A percentile compares a stretch with the other conserved stretches of the same genome.
Evolutionary conservation across 2,888 invertebrate genomes (phyloP).

Genomic region (Apodemia mormo): DNA sequence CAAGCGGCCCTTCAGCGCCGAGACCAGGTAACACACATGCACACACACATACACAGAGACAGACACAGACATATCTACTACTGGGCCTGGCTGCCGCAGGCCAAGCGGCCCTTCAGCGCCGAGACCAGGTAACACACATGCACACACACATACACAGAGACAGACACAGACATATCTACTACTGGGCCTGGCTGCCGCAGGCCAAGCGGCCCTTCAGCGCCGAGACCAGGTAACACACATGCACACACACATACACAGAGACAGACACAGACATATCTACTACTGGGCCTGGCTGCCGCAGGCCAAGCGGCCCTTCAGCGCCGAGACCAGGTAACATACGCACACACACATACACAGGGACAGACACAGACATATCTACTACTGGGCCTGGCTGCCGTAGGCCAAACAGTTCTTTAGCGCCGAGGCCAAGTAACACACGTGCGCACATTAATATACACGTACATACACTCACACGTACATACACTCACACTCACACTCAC

Average conservation of each 20-base stretch:
- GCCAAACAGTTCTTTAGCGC: conserved; percentile 98
- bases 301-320: conserved; percentile 97
- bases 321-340: conserved; percentile 84
- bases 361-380: conserved; percentile 81
- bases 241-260: neutral
- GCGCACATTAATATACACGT: neutral
- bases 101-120: conserved; percentile 96
- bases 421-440: conserved; percentile 83
- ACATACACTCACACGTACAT: neutral
- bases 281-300: conserved; percentile 99
- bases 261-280: conserved; percentile 74
- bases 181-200: conserved; percentile 99
- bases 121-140: conserved; percentile 83
- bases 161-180: conserved; percentile 81
- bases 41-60: neutral
- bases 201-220: conserved; percentile 98
- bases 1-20: conserved; percentile 96
- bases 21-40: conserved; percentile 80
- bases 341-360: too few relatives aligned
- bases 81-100: conserved; percentile 99
- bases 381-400: conserved; percentile 99
- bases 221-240: conserved; percentile 83
- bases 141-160: neutral
- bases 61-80: conserved; percentile 84
- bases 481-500: too few relatives aligned